Conservation (phyloP, 2,888 invertebrate genomes). For the Sarcophaga carnaria region DNA sequence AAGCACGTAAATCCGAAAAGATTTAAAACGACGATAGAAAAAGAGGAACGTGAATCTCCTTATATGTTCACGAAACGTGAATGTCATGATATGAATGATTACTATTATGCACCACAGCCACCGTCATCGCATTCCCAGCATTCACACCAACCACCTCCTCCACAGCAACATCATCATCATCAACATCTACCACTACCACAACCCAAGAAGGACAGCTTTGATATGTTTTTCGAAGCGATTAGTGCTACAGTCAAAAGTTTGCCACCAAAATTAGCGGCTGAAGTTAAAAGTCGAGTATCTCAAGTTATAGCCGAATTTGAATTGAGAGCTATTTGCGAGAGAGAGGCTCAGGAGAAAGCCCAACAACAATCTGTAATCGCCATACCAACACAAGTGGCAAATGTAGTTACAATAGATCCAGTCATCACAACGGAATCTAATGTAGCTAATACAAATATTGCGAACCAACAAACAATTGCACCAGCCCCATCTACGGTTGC, state of each 20-base stretch:
- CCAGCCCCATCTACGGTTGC: conserved; percentile 43
- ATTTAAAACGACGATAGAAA: not conserved
- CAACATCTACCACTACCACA: conserved; percentile 20
- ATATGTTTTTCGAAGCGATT: conserved; percentile 77
- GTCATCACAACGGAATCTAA: conserved; percentile 23
- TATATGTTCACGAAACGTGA: conserved; percentile 62
- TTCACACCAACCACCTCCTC: not conserved
- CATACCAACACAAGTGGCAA: conserved; percentile 36
- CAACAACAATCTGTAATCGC: conserved; percentile 38
- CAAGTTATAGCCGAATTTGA: conserved; percentile 77
- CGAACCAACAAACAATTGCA: conserved; percentile 6
- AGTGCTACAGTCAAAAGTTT: conserved; percentile 76
- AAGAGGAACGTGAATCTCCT: not conserved
- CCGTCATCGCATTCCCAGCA: not conserved
- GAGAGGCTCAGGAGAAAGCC: conserved; percentile 70
- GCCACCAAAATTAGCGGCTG: conserved; percentile 77
- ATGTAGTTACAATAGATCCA: conserved; percentile 51
- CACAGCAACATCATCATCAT: conserved; percentile 13
- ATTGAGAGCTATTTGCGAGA: conserved; percentile 76
- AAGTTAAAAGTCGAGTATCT: conserved; percentile 76
- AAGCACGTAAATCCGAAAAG: not conserved
- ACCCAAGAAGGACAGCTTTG: conserved; percentile 73
- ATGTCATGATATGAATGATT: conserved; percentile 70
- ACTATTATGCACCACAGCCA: conserved; percentile 64
- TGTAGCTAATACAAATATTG: not conserved